Evolutionary conservation across 1,140 invertebrate species (phyloP).

Genomic region (Drosophila arawakana): DNA sequence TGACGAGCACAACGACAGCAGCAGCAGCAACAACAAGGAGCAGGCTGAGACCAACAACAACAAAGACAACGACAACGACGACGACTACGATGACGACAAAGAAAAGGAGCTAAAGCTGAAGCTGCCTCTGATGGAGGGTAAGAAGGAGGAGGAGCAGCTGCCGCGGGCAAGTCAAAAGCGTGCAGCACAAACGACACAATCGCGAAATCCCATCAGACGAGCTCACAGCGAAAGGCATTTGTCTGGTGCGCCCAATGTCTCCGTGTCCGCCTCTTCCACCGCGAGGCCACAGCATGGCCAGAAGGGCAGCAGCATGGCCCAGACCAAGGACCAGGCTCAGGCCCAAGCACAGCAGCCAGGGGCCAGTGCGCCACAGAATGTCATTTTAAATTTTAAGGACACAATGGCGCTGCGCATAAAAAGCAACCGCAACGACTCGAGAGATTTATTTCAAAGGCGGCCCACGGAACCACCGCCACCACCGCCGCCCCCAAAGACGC

Average conservation of each 20-base stretch:
- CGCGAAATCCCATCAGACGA: constrained; percentile 84
- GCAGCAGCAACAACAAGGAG: constrained; percentile 30
- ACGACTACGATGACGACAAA: constrained; percentile 7
- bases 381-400: constrained; percentile 87
- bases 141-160: constrained; percentile 30
- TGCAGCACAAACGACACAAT: constrained; percentile 82
- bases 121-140: not conserved
- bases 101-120: constrained; percentile 8
- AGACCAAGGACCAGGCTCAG: constrained; percentile 24
- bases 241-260: constrained; percentile 54
- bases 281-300: constrained; percentile 21
- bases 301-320: constrained; percentile 20
- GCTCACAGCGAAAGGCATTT: constrained; percentile 83
- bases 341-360: constrained; percentile 25
- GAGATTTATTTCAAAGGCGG: constrained; percentile 86
- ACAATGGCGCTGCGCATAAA: constrained; percentile 91
- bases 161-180: constrained; percentile 77
- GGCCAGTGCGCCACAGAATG: constrained; percentile 67
- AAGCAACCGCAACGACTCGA: constrained; percentile 86
- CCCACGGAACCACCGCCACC: constrained; percentile 84
- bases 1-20: constrained; percentile 70
- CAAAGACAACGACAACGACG: not conserved
- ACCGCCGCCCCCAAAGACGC: constrained; percentile 59
- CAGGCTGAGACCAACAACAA: constrained; percentile 7
- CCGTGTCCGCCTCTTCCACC: constrained; percentile 5